Percentiles rank a stretch among this genome's conserved stretches.
Evolutionary conservation across 2,797 vertebrate species (phyloP).

Genomic region (Dermochelys coriacea): DNA sequence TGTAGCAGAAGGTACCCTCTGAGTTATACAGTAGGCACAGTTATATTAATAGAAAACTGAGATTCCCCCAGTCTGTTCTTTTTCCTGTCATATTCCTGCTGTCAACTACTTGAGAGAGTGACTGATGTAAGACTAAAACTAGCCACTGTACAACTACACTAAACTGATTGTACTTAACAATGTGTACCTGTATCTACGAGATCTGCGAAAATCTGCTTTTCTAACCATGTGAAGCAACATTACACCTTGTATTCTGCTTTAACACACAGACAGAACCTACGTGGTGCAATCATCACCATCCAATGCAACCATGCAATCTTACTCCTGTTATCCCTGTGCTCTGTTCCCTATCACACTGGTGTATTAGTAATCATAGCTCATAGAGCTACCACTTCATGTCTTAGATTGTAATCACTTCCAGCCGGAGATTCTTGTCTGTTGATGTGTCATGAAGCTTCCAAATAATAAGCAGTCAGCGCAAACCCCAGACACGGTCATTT

Average conservation of each 20-base stretch:
- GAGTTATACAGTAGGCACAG: background rate
- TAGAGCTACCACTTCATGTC: background rate
- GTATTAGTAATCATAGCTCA: background rate
- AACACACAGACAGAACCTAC: background rate
- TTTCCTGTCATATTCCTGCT: background rate
- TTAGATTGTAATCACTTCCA: background rate
- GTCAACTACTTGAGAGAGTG: background rate
- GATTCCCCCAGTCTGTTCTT: background rate
- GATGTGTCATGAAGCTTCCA: background rate
- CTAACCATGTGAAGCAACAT: background rate
- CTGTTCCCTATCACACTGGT: background rate
- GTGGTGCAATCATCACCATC: background rate
- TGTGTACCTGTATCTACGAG: background rate
- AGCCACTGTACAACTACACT: fast-evolving
- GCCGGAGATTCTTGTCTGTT: fast-evolving
- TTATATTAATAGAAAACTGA: background rate
- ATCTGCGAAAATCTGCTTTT: background rate
- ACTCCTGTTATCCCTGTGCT: background rate
- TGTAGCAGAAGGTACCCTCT: background rate
- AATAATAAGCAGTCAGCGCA: background rate
- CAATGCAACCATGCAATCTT: background rate
- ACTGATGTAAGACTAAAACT: too few relatives aligned
- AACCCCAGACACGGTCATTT: background rate
- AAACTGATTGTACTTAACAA: background rate
- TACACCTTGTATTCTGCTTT: background rate